phyloP scores from a whole-genome alignment of 2,888 invertebrate genomes.

The Acleris cristana region DNA sequence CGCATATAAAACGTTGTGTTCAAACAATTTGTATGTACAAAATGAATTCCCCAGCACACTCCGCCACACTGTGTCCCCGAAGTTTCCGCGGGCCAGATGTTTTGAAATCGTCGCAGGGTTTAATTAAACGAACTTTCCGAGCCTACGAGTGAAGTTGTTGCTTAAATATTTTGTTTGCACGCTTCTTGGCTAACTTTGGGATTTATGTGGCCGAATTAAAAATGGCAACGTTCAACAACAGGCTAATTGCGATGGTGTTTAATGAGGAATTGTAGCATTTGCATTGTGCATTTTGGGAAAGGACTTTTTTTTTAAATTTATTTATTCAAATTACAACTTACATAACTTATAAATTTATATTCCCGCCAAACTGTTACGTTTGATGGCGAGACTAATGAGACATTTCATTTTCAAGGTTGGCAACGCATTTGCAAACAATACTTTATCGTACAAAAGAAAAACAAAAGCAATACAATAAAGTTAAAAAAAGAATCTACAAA shows the following conservation, averaged over 20 bases:
- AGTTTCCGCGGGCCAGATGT: constrained; percentile 57
- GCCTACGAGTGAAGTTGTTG: constrained; percentile 52
- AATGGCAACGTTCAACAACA: constrained; percentile 7
- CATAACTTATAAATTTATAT: too few relatives aligned
- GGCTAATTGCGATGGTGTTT: not conserved
- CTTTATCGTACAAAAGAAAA: too few relatives aligned
- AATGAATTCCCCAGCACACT: constrained; percentile 6
- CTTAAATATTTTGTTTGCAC: constrained; percentile 54
- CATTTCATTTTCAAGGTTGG: too few relatives aligned
- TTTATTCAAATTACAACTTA: too few relatives aligned
- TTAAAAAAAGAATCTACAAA: too few relatives aligned
- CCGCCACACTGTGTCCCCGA: constrained; percentile 23
- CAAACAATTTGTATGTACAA: not conserved
- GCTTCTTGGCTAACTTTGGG: constrained; percentile 32
- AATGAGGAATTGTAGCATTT: not conserved
- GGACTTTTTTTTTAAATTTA: too few relatives aligned
- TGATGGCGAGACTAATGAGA: too few relatives aligned
- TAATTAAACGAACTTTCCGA: constrained; percentile 66
- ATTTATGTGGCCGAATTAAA: constrained; percentile 32
- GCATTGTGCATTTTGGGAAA: not conserved
- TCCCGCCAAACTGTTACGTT: too few relatives aligned
- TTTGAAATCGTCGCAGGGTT: constrained; percentile 67
- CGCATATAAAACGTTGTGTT: not conserved
- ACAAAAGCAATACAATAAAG: too few relatives aligned
- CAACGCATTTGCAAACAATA: too few relatives aligned